Evolutionary conservation across 2,113 vertebrate species (phyloP).

Genomic region (Lamprologus sp.): DNA sequence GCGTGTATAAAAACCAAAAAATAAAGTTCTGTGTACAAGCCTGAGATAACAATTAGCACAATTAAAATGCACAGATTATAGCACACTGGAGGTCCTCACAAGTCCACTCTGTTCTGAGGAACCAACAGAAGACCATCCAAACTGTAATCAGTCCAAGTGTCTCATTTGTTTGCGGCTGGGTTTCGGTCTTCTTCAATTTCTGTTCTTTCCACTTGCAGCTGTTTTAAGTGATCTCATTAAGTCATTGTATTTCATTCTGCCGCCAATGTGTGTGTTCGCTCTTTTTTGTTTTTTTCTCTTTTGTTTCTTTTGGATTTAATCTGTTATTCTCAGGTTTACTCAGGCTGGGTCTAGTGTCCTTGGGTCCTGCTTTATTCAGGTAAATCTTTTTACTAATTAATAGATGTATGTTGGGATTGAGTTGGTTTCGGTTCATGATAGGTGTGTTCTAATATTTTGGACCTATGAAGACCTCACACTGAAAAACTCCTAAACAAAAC

Average conservation of each 20-base stretch:
- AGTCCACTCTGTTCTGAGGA: background rate
- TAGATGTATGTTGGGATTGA: background rate
- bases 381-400: background rate
- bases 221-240: background rate
- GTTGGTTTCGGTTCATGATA: background rate
- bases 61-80: background rate
- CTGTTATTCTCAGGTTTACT: background rate
- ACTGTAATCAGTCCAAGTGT: background rate
- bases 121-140: background rate
- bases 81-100: background rate
- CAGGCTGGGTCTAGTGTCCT: background rate
- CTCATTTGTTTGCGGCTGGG: background rate
- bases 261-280: background rate
- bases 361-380: background rate
- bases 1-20: background rate
- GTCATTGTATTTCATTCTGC: background rate
- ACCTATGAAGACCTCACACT: background rate
- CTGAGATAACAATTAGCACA: background rate
- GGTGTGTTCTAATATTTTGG: background rate
- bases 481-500: background rate
- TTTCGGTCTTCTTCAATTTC: background rate
- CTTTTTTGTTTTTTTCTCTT: background rate
- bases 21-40: background rate
- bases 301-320: background rate
- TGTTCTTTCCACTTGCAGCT: background rate